A percentile compares a stretch with the other conserved stretches of the same genome.
Evolutionary conservation across 2,113 vertebrate species (phyloP).

Genomic region (Gymnarchus niloticus): DNA sequence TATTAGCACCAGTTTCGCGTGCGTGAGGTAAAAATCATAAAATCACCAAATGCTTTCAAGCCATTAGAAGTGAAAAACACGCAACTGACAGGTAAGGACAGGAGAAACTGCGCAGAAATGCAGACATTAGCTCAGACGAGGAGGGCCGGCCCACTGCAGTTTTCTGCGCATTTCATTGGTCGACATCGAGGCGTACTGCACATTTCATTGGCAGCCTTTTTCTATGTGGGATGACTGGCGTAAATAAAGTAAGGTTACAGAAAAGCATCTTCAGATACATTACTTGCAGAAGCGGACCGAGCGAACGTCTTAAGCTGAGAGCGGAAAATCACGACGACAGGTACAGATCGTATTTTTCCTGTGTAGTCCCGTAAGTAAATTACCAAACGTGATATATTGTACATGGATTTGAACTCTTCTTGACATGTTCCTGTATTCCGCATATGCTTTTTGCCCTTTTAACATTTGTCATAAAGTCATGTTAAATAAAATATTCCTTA

Average conservation of each 20-base stretch:
- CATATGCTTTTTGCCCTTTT: neutral
- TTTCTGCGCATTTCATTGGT: neutral
- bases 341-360: neutral
- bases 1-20: neutral
- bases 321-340: neutral
- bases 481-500: neutral
- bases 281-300: neutral
- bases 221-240: neutral
- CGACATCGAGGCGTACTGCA: neutral
- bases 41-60: neutral
- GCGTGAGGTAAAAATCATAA: neutral
- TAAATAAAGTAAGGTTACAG: constrained; percentile 4
- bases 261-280: neutral
- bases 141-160: neutral
- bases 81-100: neutral
- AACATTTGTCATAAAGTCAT: neutral
- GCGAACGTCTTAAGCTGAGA: neutral
- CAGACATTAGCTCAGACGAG: neutral
- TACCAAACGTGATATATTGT: neutral
- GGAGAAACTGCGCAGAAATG: neutral
- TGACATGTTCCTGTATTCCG: neutral
- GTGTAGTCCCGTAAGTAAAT: neutral
- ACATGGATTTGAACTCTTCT: neutral
- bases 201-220: neutral
- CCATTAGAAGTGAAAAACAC: neutral